These are phyloP conservation scores for Podotricha telesiphe DNA, from an alignment of 2,888 invertebrate species.

Conservation along the genomic window DNA sequence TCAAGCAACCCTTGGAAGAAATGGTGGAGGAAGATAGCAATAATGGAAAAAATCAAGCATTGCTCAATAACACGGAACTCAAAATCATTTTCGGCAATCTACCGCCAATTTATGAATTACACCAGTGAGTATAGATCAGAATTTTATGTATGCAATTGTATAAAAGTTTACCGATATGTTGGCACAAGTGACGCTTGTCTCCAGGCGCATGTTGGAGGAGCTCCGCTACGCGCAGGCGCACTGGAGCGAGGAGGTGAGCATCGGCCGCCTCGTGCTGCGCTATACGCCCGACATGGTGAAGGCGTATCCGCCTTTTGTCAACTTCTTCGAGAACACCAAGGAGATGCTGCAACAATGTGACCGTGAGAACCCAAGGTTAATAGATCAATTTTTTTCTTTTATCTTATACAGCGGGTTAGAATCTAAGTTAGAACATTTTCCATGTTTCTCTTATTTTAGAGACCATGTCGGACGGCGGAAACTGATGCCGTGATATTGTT, in stretches of 20 bases:
- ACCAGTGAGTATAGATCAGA: constrained; percentile 84
- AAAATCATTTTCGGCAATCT: constrained; percentile 98
- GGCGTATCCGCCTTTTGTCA: constrained; percentile 98
- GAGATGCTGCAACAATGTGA: constrained; percentile 96
- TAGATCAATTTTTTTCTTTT: not conserved
- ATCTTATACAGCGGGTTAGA: not conserved
- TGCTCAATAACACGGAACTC: constrained; percentile 95
- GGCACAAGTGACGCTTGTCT: not conserved
- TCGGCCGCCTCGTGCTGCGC: constrained; percentile 94
- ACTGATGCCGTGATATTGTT: no score
- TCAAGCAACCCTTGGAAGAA: constrained; percentile 96
- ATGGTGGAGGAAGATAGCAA: constrained; percentile 90
- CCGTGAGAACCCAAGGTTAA: constrained; percentile 91
- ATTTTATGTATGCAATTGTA: not conserved
- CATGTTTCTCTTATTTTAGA: no score
- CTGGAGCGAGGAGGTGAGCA: constrained; percentile 94
- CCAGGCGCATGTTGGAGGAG: constrained; percentile 86
- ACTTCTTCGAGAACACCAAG: constrained; percentile 98
- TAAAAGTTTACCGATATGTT: not conserved
- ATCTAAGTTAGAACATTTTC: no score
- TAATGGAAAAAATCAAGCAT: constrained; percentile 85
- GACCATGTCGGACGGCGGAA: no score
- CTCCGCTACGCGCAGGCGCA: constrained; percentile 86
- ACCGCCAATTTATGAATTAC: constrained; percentile 96
- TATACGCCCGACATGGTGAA: constrained; percentile 94